Percentiles rank a stretch among this genome's conserved stretches.
Evolutionary conservation across 2,888 invertebrate genomes (phyloP).

Genomic region (Hyles lineata): DNA sequence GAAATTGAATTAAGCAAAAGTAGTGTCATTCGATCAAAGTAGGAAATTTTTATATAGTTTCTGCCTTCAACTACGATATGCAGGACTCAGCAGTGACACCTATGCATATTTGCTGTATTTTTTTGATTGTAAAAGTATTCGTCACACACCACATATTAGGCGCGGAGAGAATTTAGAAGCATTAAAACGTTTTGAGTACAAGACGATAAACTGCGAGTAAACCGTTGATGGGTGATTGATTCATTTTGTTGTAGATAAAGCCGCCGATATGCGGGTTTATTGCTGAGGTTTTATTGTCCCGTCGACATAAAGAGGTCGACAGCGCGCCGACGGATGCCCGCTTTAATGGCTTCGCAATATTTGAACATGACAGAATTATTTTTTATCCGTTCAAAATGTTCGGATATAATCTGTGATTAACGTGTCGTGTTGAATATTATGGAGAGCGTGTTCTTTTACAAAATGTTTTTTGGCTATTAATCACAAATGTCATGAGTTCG

Average conservation of each 20-base stretch:
- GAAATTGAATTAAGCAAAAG: too few relatives aligned
- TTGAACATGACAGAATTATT: conserved; percentile 38
- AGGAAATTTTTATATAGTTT: too few relatives aligned
- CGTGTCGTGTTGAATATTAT: not conserved
- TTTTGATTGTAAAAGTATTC: not conserved
- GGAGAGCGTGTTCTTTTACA: conserved; percentile 2
- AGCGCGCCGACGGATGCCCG: conserved; percentile 43
- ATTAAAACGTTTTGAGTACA: conserved; percentile 21
- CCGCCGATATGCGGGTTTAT: conserved; percentile 61
- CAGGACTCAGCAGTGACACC: too few relatives aligned
- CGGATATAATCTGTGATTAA: not conserved
- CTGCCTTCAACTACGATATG: too few relatives aligned
- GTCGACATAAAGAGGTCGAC: conserved; percentile 55
- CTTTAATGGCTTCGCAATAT: conserved; percentile 54
- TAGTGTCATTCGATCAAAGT: too few relatives aligned
- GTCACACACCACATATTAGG: not conserved
- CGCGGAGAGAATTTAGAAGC: not conserved
- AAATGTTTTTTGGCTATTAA: not conserved
- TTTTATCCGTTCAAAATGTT: conserved; percentile 22
- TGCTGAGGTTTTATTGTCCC: conserved; percentile 69
- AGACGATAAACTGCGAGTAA: conserved; percentile 57
- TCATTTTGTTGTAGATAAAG: conserved; percentile 70
- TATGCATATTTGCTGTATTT: too few relatives aligned
- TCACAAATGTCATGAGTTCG: conserved; percentile 1
- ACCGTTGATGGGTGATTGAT: conserved; percentile 70